Percentiles rank a stretch among this genome's conserved stretches.
These are phyloP conservation scores for Spilogale gracilis DNA, from an alignment of 2,113 vertebrate genomes.

Conservation along the genomic window DNA sequence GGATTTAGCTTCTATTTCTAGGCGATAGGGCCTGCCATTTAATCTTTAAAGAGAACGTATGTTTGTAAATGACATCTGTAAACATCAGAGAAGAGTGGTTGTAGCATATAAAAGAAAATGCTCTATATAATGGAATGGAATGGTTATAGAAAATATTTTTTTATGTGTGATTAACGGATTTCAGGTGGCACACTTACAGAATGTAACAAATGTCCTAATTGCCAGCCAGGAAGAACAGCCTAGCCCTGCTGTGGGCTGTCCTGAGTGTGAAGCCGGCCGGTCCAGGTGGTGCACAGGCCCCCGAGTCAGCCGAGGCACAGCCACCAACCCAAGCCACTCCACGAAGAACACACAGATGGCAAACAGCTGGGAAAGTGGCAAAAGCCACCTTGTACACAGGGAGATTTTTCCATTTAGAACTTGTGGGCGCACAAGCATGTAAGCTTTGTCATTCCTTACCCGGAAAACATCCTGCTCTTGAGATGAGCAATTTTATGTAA, in stretches of 20 bases:
- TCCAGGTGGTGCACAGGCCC: background rate
- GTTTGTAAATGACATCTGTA: background rate
- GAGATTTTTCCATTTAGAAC: background rate
- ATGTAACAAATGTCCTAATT: background rate
- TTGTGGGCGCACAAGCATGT: background rate
- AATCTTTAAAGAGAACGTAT: background rate
- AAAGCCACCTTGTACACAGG: background rate
- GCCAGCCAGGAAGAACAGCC: background rate
- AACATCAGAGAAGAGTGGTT: background rate
- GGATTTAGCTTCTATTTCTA: background rate
- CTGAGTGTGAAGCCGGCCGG: background rate
- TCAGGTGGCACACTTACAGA: background rate
- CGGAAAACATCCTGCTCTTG: background rate
- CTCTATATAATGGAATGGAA: background rate
- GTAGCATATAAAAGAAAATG: background rate
- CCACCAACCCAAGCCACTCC: fast-evolving
- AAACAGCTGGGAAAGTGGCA: background rate
- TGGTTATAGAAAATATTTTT: slow-evolving; percentile 2
- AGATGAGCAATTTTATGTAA: background rate
- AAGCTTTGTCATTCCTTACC: background rate
- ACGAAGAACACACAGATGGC: background rate
- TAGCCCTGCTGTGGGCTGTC: fast-evolving
- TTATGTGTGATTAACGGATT: slow-evolving; percentile 53
- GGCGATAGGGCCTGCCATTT: background rate
- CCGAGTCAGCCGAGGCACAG: background rate